Evolutionary conservation across 1,140 invertebrate species (phyloP).

Genomic region (Drosophila oshimai): DNA sequence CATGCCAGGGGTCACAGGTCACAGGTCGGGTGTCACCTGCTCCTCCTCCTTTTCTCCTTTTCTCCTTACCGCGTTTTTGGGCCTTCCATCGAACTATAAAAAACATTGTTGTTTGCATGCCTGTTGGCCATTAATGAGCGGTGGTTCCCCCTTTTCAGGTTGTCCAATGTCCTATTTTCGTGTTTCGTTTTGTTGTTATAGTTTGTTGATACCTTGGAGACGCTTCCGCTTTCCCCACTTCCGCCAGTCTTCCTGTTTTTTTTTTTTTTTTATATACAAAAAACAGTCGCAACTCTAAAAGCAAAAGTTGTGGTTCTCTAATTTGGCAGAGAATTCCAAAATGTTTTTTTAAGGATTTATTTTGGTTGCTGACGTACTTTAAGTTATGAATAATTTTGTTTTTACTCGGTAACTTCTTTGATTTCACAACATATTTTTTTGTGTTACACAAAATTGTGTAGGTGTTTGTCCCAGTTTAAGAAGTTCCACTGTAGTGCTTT

Average conservation of each 20-base stretch:
- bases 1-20: conserved; percentile 27
- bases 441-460: not conserved
- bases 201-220: conserved; percentile 55
- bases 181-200: conserved; percentile 21
- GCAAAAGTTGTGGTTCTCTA: not conserved
- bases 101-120: conserved; percentile 32
- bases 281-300: not conserved
- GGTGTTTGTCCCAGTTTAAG: not conserved
- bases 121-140: conserved; percentile 34
- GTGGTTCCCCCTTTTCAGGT: conserved; percentile 32
- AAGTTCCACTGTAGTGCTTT: not conserved
- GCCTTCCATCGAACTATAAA: conserved; percentile 33
- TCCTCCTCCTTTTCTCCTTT: too few species aligned
- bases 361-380: too few species aligned
- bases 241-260: not conserved
- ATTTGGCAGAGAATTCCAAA: not conserved
- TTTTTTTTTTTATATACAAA: conserved; percentile 1
- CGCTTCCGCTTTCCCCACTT: conserved; percentile 7
- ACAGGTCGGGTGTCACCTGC: conserved; percentile 9
- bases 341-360: not conserved
- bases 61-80: not conserved
- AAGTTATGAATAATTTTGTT: too few species aligned
- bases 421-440: too few species aligned
- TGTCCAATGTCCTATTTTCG: conserved; percentile 32
- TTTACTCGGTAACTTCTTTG: too few species aligned